Conservation (phyloP, 2,797 vertebrate genomes). For the Cynopterus sphinx region DNA sequence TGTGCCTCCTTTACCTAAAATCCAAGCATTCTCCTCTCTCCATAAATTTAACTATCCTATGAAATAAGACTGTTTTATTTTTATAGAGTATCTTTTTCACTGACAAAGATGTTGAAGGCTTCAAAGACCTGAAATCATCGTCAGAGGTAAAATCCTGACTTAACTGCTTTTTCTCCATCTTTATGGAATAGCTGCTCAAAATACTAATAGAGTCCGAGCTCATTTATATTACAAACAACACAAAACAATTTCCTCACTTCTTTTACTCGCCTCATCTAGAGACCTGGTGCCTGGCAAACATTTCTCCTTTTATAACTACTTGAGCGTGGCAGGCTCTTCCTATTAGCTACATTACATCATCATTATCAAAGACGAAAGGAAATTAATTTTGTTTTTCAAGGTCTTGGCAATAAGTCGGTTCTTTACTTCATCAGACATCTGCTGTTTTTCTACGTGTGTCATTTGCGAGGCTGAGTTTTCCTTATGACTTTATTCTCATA, state of each 20-base stretch:
- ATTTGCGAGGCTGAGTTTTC: constrained; percentile 86
- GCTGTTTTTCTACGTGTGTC: constrained; percentile 88
- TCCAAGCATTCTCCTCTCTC: background rate
- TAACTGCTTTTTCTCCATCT: background rate
- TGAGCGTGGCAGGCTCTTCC: constrained; percentile 86
- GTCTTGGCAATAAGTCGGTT: constrained; percentile 85
- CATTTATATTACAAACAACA: background rate
- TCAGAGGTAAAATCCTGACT: background rate
- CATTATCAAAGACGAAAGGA: constrained; percentile 90
- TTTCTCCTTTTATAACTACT: constrained; percentile 86
- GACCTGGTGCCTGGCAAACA: constrained; percentile 81
- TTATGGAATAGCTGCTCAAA: constrained; percentile 16
- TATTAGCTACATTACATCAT: constrained; percentile 88
- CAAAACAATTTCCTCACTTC: constrained; percentile 29
- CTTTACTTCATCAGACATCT: constrained; percentile 90
- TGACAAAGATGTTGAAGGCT: background rate
- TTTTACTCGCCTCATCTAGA: constrained; percentile 65
- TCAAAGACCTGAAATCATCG: background rate
- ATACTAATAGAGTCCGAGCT: background rate
- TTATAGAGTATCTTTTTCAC: background rate
- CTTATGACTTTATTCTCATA: constrained; percentile 83
- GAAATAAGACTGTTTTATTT: constrained; percentile 15
- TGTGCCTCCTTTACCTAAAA: background rate
- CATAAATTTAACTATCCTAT: background rate
- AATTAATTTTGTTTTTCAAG: constrained; percentile 90